phyloP scores from a whole-genome alignment of 64 coral and sea anemone species.

The Stichodactyla helianthus region DNA sequence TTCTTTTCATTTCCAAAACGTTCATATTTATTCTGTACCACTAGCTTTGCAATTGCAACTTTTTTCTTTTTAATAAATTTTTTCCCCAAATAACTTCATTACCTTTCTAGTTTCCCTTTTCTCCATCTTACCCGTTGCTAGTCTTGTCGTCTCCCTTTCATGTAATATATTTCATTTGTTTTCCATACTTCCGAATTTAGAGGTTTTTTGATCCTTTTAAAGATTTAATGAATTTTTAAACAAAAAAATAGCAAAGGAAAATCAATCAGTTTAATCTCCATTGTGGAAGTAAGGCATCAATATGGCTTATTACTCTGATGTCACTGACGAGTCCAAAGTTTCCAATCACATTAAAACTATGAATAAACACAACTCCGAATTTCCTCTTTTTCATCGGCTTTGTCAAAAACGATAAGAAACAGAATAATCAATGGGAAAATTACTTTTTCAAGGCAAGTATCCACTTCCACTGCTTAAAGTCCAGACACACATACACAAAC shows the following conservation, averaged over 20 bases:
- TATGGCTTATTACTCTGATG: conserved; percentile 8
- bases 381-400: background rate
- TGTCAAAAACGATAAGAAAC: background rate
- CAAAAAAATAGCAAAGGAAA: background rate
- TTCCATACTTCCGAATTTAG: background rate
- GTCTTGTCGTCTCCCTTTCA: too few species aligned
- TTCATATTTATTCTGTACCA: too few species aligned
- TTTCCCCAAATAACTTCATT: background rate
- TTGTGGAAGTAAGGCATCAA: conserved; percentile 1
- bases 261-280: conserved; percentile 1
- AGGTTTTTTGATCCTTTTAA: background rate
- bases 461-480: too few species aligned
- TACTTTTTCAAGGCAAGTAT: background rate
- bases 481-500: too few species aligned
- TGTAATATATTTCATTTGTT: background rate
- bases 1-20: background rate
- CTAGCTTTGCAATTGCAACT: too few species aligned
- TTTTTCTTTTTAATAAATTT: background rate
- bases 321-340: background rate
- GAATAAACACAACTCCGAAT: background rate
- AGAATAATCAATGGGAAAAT: background rate
- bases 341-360: conserved; percentile 2
- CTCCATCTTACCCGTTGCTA: background rate
- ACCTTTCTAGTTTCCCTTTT: background rate
- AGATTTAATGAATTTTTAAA: conserved; percentile 17